Conservation (phyloP, 2,797 vertebrate species). For the Emys orbicularis region DNA sequence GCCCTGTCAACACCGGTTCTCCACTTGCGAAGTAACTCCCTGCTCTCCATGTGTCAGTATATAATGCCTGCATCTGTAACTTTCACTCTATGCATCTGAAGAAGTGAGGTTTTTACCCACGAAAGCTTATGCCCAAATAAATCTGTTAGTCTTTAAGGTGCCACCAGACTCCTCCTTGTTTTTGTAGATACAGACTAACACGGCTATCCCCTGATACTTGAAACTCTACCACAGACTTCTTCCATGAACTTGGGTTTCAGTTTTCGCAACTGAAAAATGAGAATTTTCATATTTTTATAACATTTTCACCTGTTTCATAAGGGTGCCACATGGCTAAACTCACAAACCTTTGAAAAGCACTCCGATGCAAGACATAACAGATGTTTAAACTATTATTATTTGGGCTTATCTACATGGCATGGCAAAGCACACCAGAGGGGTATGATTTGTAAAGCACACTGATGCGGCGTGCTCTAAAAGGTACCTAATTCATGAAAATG, state of each 20-base stretch:
- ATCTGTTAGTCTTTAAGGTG: too few species aligned
- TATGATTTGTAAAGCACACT: neutral
- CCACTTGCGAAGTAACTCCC: too few species aligned
- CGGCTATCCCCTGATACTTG: too few species aligned
- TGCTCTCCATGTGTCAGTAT: too few species aligned
- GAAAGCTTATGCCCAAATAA: too few species aligned
- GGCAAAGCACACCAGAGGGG: neutral
- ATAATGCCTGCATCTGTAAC: too few species aligned
- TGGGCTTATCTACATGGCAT: neutral
- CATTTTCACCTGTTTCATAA: neutral
- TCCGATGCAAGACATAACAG: neutral
- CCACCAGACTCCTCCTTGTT: too few species aligned
- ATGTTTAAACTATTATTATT: neutral
- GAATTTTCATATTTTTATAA: neutral
- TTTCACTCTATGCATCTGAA: too few species aligned
- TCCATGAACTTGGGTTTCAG: neutral
- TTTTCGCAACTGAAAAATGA: too few species aligned
- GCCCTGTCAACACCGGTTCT: too few species aligned
- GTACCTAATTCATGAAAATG: neutral
- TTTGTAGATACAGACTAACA: too few species aligned
- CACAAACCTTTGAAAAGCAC: neutral
- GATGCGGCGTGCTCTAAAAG: neutral
- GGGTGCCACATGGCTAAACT: neutral
- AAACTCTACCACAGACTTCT: neutral
- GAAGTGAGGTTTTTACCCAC: too few species aligned